phyloP scores from a whole-genome alignment of 2,113 vertebrate species.

The Cathartes aura region DNA sequence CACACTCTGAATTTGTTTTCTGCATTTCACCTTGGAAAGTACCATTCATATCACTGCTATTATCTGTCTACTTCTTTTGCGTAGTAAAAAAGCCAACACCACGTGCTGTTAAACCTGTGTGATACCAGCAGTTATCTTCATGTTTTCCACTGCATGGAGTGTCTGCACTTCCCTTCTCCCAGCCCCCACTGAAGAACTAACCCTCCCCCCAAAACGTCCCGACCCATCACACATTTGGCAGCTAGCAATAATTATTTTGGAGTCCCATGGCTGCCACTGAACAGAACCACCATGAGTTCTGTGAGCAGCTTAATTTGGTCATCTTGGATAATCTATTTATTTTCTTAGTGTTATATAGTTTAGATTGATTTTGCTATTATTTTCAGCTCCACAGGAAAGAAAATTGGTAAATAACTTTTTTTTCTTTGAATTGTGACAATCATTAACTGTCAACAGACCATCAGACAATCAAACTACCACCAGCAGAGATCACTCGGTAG shows the following conservation, averaged over 20 bases:
- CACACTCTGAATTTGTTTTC: neutral
- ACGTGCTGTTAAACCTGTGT: neutral
- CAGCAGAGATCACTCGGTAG: neutral
- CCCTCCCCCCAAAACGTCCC: neutral
- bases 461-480: neutral
- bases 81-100: neutral
- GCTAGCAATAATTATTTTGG: neutral
- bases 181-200: neutral
- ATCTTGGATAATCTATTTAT: slow-evolving; percentile 19
- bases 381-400: neutral
- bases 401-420: neutral
- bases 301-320: slow-evolving; percentile 19
- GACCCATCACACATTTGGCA: neutral
- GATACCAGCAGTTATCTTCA: neutral
- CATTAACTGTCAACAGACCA: neutral
- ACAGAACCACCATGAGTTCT: neutral
- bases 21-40: neutral
- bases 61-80: neutral
- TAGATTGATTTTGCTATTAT: slow-evolving; percentile 51
- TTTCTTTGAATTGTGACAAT: neutral
- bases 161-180: neutral
- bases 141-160: neutral
- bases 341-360: neutral
- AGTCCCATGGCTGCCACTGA: neutral
- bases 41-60: neutral